phyloP scores from a whole-genome alignment of 1,140 invertebrate genomes.

The Hormaphis cornu region DNA sequence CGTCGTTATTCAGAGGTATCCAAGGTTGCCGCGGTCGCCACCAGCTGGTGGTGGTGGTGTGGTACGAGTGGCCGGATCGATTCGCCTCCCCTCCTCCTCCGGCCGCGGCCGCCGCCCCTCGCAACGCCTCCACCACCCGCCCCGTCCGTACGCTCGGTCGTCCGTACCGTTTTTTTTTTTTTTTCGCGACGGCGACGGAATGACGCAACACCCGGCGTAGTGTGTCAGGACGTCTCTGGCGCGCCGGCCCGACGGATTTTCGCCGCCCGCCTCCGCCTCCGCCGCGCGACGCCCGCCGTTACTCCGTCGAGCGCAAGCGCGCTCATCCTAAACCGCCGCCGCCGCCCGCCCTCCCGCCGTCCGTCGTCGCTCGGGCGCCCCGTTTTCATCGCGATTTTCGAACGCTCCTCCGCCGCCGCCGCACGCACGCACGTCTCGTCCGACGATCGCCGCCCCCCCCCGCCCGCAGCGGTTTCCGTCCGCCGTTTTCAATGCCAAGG shows the following conservation, averaged over 20 bases:
- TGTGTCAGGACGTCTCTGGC: conserved; percentile 37
- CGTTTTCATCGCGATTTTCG: conserved; percentile 6
- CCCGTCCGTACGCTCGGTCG: neutral
- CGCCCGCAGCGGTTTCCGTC: neutral
- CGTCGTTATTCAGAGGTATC: too few species aligned
- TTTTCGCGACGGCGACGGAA: neutral
- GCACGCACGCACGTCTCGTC: neutral
- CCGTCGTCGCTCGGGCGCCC: neutral
- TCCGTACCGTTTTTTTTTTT: too few species aligned
- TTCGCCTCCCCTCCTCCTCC: neutral
- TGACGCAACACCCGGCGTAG: conserved; percentile 33
- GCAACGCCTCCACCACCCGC: neutral
- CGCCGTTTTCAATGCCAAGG: conserved; percentile 35
- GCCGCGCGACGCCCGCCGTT: conserved; percentile 3
- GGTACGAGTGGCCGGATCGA: neutral
- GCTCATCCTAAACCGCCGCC: neutral
- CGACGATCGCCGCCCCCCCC: too few species aligned
- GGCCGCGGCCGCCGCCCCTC: neutral
- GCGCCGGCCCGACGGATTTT: conserved; percentile 40
- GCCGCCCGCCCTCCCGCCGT: neutral
- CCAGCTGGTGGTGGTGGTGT: conserved; percentile 2
- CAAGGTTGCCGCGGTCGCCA: conserved; percentile 14
- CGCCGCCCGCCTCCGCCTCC: conserved; percentile 40
- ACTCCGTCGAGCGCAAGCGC: neutral
- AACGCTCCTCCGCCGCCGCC: neutral